Evolutionary conservation across 23 tunicate genomes (phyloP), one percentile per base, ranked within the genome.

Genomic region (Phallusia fumigata): DNA sequence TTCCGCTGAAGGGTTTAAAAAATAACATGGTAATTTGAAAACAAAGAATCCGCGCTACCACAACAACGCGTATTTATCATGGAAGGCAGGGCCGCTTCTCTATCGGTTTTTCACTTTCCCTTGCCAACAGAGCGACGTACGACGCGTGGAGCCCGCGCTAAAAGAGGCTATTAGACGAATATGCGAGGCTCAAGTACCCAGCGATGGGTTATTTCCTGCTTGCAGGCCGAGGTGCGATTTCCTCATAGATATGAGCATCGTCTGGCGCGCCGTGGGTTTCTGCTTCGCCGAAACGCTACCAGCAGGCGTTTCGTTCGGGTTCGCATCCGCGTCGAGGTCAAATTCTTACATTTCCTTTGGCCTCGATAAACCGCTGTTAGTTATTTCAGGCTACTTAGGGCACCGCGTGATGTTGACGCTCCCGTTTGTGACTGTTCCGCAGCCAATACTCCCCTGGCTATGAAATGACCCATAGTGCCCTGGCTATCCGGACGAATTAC

Each of bases 191-290:
- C 28, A 24, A 58, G 69, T 58, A 24, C 28, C 28, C 28, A 1
- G 69, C 28, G 69, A 58, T 58, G 69, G 69, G 69, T 58, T 22
- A 58, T 58, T 58, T 58, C 69, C 69, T 58, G 69, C 58, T 40
- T 22, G 69, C 47, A 5, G 8, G 11, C 13, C 28, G 69, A 58
- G 69, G 28, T 58, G 28, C 69, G 69, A 58, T 58, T 22, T 22
- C 69, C 28, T 58, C 28, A 22, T 24, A 21, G 69, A 58, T 58
- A 58, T 13, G 15, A 22, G 47, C 47, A 40, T 5, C 47, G 47
- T 5, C 10, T 10, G 47, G 47, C 47, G 47, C 47, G 47, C n/a
- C n/a, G n/a, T n/a, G n/a, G n/a, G n/a, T n/a, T n/a, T 40, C 47
- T 40, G 47, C 69, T 24, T 58, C 69, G 69, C 15, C 69, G 69